phyloP scores from a whole-genome alignment of 1,140 invertebrate genomes.

The Bradynema listronoti region DNA sequence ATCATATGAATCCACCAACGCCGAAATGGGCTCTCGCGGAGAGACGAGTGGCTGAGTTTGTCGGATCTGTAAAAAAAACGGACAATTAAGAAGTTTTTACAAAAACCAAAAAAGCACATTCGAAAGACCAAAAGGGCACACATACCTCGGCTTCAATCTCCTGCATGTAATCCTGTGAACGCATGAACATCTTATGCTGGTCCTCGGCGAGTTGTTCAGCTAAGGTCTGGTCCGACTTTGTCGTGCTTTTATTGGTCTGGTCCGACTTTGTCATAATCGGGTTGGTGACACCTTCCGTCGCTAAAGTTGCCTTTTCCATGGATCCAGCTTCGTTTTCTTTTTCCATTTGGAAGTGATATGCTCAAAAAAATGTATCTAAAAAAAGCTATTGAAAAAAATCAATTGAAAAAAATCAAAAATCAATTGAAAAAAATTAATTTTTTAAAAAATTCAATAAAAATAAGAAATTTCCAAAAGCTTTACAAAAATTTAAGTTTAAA shows the following conservation, averaged over 20 bases:
- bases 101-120: neutral
- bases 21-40: slow-evolving; percentile 29
- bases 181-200: slow-evolving; percentile 37
- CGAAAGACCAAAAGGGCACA: neutral
- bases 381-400: too few species aligned
- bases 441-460: too few species aligned
- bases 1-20: slow-evolving; percentile 30
- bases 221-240: slow-evolving; percentile 25
- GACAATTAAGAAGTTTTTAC: slow-evolving; percentile 4
- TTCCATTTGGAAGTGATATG: neutral
- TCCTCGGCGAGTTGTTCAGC: slow-evolving; percentile 36
- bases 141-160: slow-evolving; percentile 46
- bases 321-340: neutral
- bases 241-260: neutral
- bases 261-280: neutral
- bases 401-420: too few species aligned
- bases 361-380: too few species aligned
- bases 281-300: neutral
- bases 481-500: too few species aligned
- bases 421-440: too few species aligned
- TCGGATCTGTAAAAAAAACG: slow-evolving; percentile 30
- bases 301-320: neutral
- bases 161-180: slow-evolving; percentile 34
- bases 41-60: slow-evolving; percentile 39
- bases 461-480: too few species aligned